Evolutionary conservation across 37 sponge, comb jelly and placozoan species (phyloP), one percentile per base, ranked within the genome.

Genomic region (Eunapius fragilis): DNA sequence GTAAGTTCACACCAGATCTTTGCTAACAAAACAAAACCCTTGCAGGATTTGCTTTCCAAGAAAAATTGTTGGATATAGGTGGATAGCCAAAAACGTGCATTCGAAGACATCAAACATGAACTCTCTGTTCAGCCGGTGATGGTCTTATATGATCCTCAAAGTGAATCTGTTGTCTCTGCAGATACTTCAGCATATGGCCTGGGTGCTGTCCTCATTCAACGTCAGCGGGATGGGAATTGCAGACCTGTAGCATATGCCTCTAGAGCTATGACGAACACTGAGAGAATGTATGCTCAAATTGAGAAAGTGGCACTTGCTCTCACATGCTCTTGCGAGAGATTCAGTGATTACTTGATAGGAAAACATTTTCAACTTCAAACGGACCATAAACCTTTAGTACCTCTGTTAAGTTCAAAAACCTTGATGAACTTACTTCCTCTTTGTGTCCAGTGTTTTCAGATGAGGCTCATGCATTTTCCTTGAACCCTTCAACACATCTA

Each of bases 301-400:
- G 86, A 85, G 45, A 85, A 85, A 37, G 86, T 78, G 69, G 78
- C 86, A 5, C 78, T 85, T 36, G n/a, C 76, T 24, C 25, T 36
- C 30, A 78, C 86, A 17, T 78, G 85, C 80, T 77, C 82, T 32
- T 88, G 88, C 32, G 72, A 88, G 4, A 19, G 83, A 23, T 76
- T 76, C 48, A 14, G 33, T 22, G 49, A 36, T 13, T 88, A 82
- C 33, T 37, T 76, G 38, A 68, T 82, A 10, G 82, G 83, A 19
- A 75, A 37, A 14, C 69, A 26, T 1, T 88, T 88, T 48, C 38
- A 32, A 4, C 10, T 88, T 19, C 26, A 88, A 67, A 88, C 83
- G 0, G 88, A 88, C 70, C 83, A 88, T 49, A 88, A 88, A 76
- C 88, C 88, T 11, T 74, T 87, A 45, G 88, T 87, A 10, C 76